Base-by-base conservation (phyloP, 2,797 vertebrate species). In the Cygnus olor region DNA sequence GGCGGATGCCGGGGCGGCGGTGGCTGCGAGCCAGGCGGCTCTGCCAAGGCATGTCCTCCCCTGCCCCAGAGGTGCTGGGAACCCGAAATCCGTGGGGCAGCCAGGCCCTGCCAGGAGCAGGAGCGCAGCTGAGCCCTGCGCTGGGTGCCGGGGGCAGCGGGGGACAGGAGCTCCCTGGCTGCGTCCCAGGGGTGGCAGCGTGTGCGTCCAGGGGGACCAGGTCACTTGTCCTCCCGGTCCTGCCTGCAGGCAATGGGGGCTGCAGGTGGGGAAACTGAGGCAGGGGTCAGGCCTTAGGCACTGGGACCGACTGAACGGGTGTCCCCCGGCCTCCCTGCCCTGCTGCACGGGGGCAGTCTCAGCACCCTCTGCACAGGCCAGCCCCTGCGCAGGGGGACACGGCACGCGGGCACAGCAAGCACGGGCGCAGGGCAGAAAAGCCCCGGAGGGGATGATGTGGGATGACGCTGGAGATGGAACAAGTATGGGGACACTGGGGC, bases 231-330 rank as follows among this genome's bases (percentile, higher is more conserved):
- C 68, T 61, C n/a, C 77, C 1, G 0, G 28, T 4, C 65, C 69
- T 73, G 65, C 54, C 60, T 4, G 4, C 30, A 18, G 66, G 34
- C 38, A 13, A 11, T 5, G 1, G 9, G 28, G 51, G 34, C 13
- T 47, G 32, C 58, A 15, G 25, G 5, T 14, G 40, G 78, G 85
- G 60, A 93, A 91, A 94, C 73, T 47, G 80, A 93, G 77, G 73
- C 80, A 83, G 4, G 0, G 74, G 20, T 47, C 47, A 47, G 47
- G 47, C 47, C 28, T 34, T 40, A 17, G 24, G 47, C 15, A 20
- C 45, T 2, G 51, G 38, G 38, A 49, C 21, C 10, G 54, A 7
- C 14, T 28, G 42, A 6, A 32, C 17, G 0, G 2, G 51, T 1
- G 9, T 42, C 21, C 27, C 45, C 19, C 14, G 6, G 6, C 5